Base-by-base conservation (phyloP, 2,113 vertebrate species). In the Leptodactylus fuscus region DNA sequence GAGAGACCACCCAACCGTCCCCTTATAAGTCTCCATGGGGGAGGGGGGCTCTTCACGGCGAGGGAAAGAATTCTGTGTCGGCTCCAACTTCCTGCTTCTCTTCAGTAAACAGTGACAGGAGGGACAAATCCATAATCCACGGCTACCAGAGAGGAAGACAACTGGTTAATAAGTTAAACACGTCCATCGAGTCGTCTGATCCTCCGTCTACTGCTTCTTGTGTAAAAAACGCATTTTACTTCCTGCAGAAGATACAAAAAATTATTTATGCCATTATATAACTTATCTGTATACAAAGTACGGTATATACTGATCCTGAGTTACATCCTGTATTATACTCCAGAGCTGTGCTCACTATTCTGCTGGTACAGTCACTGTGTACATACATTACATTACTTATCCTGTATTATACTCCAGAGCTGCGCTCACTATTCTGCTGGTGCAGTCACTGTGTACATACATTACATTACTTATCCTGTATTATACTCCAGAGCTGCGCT, bases 201-300 rank as follows among this genome's bases (percentile, higher is more conserved):
- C 41, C 58, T 27, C 74, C 1, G 18, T 5, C 7, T 44, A 34
- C 24, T 85, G 80, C 94, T 99, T 99, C 95, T 99, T 99, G 93
- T 99, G 97, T 81, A 98, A 97, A 89, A 99, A 98, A 92, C 97
- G 98, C 97, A 99, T 98, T 95, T 99, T 99, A 92, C 94, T 99
- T 89, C 97, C 97, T 99, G 88, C 44, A 29, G 46, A 69, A 48
- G 88, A 86, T 79, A 86, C 82, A 87, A 81, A 84, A n/a, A 82
- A 67, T 36, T 10, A 71, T 18, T 34, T 67, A 0, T 51, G 12
- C n/a, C 12, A 49, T 49, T 49, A 13, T 11, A 49, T 48, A 15
- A 55, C 22, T 55, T 9, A n/a, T 55, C 53, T n/a, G n/a, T n/a
- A n/a, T n/a, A 20, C 3, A 53, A 20, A 20, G 49, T 4, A 34